phyloP scores from a whole-genome alignment of 2,888 invertebrate species.

The Mesochorus sp. region DNA sequence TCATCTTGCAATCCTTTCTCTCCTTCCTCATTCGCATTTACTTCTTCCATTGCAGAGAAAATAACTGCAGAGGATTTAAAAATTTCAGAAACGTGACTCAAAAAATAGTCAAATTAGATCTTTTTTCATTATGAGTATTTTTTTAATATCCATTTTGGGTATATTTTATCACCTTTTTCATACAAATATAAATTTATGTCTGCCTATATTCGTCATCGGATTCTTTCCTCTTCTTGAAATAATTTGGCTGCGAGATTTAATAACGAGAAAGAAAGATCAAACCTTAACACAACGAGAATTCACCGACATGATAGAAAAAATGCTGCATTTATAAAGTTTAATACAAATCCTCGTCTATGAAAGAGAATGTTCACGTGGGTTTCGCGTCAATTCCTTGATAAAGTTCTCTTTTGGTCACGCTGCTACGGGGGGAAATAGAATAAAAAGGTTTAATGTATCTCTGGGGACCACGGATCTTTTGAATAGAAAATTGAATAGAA shows the following conservation, averaged over 20 bases:
- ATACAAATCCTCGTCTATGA: conserved; percentile 37
- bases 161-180: no score
- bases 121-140: no score
- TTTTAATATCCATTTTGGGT: no score
- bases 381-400: conserved; percentile 16
- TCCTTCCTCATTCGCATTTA: conserved; percentile 39
- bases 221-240: background rate
- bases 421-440: conserved; percentile 17
- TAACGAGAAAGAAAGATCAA: background rate
- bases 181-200: no score
- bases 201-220: no score
- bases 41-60: conserved; percentile 27
- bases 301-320: background rate
- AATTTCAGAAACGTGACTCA: no score
- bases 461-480: conserved; percentile 39
- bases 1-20: conserved; percentile 31
- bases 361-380: conserved; percentile 24
- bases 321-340: conserved; percentile 35
- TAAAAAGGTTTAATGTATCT: conserved; percentile 33
- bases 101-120: no score
- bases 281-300: conserved; percentile 3
- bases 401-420: conserved; percentile 41
- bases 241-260: background rate
- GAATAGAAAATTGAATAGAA: conserved; percentile 51
- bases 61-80: no score